Conservation (phyloP, 2,888 invertebrate species). For the Rhamnusium bicolor region DNA sequence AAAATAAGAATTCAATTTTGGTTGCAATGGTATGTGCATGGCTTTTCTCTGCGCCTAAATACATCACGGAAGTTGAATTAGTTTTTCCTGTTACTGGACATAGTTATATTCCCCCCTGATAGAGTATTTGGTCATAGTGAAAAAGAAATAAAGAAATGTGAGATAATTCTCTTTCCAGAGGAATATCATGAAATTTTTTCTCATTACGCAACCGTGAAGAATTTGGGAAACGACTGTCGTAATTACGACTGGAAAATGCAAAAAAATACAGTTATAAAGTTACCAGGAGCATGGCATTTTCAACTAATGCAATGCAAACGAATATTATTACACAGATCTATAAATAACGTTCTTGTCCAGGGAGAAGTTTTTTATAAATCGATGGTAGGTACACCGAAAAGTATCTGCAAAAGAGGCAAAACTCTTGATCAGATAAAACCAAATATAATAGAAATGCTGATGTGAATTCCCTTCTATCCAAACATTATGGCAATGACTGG, state of each 20-base stretch:
- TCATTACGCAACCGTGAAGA: no score
- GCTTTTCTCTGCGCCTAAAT: neutral
- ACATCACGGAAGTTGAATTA: neutral
- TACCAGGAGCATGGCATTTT: neutral
- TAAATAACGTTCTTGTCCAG: no score
- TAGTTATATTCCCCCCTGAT: neutral
- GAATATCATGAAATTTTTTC: no score
- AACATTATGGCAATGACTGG: neutral
- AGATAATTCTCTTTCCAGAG: neutral
- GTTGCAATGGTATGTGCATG: no score
- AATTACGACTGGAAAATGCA: neutral
- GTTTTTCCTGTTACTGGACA: no score
- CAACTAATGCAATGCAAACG: neutral
- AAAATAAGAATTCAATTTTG: conserved; percentile 58
- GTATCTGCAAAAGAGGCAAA: no score
- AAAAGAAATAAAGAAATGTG: neutral
- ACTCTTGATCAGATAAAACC: no score
- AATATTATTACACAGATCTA: no score
- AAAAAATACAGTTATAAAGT: neutral
- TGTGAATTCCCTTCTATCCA: no score
- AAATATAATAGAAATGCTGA: no score
- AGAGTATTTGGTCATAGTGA: neutral
- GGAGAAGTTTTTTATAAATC: no score
- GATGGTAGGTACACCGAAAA: no score
- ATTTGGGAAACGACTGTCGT: neutral